These are phyloP conservation scores for Phaethornis superciliosus DNA, from an alignment of 2,113 vertebrate genomes.

Conservation along the genomic window DNA sequence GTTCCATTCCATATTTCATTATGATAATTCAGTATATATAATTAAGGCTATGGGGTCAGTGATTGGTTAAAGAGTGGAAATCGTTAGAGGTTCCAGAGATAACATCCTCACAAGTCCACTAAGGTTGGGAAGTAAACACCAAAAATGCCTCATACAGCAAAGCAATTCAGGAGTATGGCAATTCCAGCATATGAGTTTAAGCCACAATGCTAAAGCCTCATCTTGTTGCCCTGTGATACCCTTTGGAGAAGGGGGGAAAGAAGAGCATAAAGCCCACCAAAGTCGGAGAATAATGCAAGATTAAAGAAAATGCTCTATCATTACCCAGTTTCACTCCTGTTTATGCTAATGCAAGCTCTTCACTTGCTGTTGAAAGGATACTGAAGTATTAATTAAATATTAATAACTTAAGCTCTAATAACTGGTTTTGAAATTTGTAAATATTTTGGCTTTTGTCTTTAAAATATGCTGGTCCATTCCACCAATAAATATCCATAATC, in stretches of 20 bases:
- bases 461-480: not conserved
- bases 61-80: not conserved
- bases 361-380: not conserved
- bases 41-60: not conserved
- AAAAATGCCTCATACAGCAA: not conserved
- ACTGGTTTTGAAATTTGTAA: not conserved
- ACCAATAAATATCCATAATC: not conserved
- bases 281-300: not conserved
- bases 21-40: not conserved
- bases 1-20: not conserved
- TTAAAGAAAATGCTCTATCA: not conserved
- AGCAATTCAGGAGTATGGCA: not conserved
- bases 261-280: not conserved
- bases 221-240: not conserved
- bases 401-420: not conserved
- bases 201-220: not conserved
- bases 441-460: not conserved
- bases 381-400: not conserved
- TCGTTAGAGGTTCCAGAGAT: not conserved
- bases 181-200: not conserved
- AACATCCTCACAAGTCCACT: not conserved
- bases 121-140: not conserved
- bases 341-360: not conserved
- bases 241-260: not conserved
- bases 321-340: not conserved